A percentile compares a stretch with the other conserved stretches of the same genome.
Evolutionary conservation across 2,113 vertebrate genomes (phyloP).

Genomic region (Perca flavescens): DNA sequence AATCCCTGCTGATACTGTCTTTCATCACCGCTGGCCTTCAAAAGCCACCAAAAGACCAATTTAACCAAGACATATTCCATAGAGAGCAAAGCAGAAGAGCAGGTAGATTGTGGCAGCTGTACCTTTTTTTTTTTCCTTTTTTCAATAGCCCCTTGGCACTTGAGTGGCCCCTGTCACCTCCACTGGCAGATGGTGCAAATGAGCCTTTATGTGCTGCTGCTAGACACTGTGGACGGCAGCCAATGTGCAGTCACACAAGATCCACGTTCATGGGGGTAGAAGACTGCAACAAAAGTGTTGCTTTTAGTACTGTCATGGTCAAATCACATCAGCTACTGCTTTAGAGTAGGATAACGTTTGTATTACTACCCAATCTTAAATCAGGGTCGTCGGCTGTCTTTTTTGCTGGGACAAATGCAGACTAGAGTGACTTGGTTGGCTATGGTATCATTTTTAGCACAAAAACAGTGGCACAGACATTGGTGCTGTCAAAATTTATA

Average conservation of each 20-base stretch:
- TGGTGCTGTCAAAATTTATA: constrained; percentile 44
- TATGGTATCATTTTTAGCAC: background rate
- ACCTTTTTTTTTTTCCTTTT: background rate
- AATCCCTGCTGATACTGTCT: constrained; percentile 45
- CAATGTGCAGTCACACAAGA: constrained; percentile 6
- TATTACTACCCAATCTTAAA: constrained; percentile 21
- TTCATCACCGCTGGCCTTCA: constrained; percentile 37
- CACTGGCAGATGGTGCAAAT: constrained; percentile 70
- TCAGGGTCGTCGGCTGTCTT: constrained; percentile 20
- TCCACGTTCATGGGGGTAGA: background rate
- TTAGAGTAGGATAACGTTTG: constrained; percentile 20
- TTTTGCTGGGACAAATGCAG: constrained; percentile 40
- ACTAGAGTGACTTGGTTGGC: constrained; percentile 29
- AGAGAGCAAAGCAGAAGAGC: constrained; percentile 16
- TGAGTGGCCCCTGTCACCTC: constrained; percentile 51
- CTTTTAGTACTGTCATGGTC: constrained; percentile 38
- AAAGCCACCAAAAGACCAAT: constrained; percentile 37
- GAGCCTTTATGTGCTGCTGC: constrained; percentile 48
- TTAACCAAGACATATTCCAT: constrained; percentile 24
- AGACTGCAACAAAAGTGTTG: constrained; percentile 25
- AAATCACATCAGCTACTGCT: constrained; percentile 47
- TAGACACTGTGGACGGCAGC: constrained; percentile 27
- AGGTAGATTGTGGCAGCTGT: constrained; percentile 38
- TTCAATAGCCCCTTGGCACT: constrained; percentile 46
- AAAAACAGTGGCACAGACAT: constrained; percentile 20